phyloP scores from a whole-genome alignment of 1,140 invertebrate species.

The Plutomurus gul region DNA sequence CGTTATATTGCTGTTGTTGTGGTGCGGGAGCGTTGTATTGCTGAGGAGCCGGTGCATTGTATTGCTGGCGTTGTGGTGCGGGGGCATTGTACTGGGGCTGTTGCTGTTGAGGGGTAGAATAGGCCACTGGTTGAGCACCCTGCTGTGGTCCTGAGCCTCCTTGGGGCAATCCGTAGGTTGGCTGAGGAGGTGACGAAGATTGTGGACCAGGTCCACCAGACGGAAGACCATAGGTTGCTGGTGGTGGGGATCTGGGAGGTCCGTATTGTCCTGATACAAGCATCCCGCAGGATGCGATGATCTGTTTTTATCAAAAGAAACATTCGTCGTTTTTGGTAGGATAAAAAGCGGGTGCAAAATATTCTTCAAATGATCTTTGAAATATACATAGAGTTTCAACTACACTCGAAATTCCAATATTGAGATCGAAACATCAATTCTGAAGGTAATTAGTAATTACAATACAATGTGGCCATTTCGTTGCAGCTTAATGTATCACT shows the following conservation, averaged over 20 bases:
- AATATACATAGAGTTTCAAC: no score
- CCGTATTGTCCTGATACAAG: conserved; percentile 37
- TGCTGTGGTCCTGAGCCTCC: conserved; percentile 8
- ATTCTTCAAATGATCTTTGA: no score
- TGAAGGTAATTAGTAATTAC: no score
- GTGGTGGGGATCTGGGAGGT: neutral
- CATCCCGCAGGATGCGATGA: conserved; percentile 36
- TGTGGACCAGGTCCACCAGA: conserved; percentile 19
- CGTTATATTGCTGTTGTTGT: neutral
- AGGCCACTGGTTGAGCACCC: neutral
- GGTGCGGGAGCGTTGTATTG: neutral
- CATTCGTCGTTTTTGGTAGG: neutral
- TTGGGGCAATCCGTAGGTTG: conserved; percentile 34
- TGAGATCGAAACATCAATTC: no score
- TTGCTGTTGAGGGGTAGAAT: neutral
- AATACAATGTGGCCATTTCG: no score
- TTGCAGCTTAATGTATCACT: no score
- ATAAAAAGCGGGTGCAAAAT: no score
- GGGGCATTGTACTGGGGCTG: neutral
- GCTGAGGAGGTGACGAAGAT: neutral
- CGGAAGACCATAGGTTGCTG: neutral
- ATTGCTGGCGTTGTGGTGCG: neutral
- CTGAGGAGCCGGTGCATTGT: neutral
- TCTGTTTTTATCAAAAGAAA: neutral
- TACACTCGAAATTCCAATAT: no score